Evolutionary conservation across 2,113 vertebrate genomes (phyloP).

Genomic region (Ptyas mucosa): DNA sequence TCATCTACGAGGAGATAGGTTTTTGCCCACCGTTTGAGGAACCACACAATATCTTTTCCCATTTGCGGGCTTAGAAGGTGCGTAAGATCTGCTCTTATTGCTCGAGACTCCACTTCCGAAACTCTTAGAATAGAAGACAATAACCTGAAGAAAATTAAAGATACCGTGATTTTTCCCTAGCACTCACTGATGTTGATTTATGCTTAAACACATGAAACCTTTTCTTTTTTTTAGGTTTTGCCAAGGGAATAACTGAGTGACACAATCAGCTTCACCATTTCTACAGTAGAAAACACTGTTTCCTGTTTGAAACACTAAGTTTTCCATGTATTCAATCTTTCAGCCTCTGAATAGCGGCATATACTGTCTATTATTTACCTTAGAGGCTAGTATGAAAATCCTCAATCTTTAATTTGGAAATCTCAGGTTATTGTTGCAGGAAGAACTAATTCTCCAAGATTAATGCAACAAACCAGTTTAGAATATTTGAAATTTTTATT

Average conservation of each 20-base stretch:
- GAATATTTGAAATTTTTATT: not conserved
- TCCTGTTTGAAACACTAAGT: not conserved
- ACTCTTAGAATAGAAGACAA: slow-evolving; percentile 91
- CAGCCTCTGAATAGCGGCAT: not conserved
- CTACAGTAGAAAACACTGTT: not conserved
- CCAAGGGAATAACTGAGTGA: not conserved
- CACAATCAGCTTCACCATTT: not conserved
- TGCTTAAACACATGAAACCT: not conserved
- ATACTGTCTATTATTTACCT: not conserved
- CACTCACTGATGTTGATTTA: not conserved
- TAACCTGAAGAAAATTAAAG: slow-evolving; percentile 77
- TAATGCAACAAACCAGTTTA: not conserved
- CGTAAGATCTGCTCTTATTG: slow-evolving; percentile 90
- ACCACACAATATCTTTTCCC: slow-evolving; percentile 98
- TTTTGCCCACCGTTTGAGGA: slow-evolving; percentile 95
- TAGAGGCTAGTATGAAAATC: not conserved
- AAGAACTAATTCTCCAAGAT: slow-evolving; percentile 12
- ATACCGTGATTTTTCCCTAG: not conserved
- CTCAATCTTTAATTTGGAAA: slow-evolving; percentile 4
- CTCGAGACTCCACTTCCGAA: slow-evolving; percentile 96
- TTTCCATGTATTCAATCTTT: not conserved
- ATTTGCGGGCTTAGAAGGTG: slow-evolving; percentile 96
- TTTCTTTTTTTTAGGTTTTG: not conserved
- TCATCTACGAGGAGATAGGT: slow-evolving; percentile 96
- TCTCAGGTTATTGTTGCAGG: slow-evolving; percentile 14